phyloP scores from a whole-genome alignment of 2,888 invertebrate genomes.

The Lysandra coridon region DNA sequence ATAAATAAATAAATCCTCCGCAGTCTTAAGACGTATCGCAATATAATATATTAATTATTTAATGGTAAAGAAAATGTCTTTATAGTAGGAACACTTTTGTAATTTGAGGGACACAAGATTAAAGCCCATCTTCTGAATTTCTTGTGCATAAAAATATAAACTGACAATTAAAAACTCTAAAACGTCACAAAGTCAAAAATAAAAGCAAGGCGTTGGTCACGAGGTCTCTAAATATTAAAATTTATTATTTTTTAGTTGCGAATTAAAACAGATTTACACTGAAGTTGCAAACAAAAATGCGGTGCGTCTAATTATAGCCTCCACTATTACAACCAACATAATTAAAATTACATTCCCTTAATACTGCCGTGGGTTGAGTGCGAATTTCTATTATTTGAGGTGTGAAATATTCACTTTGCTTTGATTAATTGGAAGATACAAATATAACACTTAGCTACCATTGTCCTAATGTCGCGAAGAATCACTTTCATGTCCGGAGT shows the following conservation, averaged over 20 bases:
- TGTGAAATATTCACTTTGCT: conserved; percentile 46
- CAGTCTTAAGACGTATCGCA: conserved; percentile 72
- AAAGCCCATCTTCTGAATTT: not conserved
- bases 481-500: conserved; percentile 78
- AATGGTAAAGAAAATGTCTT: conserved; percentile 64
- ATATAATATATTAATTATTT: conserved; percentile 51
- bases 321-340: conserved; percentile 60
- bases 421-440: conserved; percentile 1
- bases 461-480: conserved; percentile 69
- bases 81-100: conserved; percentile 71
- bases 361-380: conserved; percentile 66
- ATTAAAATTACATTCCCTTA: conserved; percentile 61
- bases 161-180: not conserved
- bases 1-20: conserved; percentile 66
- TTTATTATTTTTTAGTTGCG: not conserved
- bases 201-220: not conserved
- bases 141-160: not conserved
- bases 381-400: conserved; percentile 46
- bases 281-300: not conserved
- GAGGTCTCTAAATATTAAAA: not conserved
- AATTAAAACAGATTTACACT: not conserved
- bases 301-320: not conserved
- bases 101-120: conserved; percentile 37
- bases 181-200: not conserved
- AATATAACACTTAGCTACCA: conserved; percentile 16